Evolutionary conservation across 2,888 invertebrate species (phyloP).

Genomic region (Drosophila picticornis): DNA sequence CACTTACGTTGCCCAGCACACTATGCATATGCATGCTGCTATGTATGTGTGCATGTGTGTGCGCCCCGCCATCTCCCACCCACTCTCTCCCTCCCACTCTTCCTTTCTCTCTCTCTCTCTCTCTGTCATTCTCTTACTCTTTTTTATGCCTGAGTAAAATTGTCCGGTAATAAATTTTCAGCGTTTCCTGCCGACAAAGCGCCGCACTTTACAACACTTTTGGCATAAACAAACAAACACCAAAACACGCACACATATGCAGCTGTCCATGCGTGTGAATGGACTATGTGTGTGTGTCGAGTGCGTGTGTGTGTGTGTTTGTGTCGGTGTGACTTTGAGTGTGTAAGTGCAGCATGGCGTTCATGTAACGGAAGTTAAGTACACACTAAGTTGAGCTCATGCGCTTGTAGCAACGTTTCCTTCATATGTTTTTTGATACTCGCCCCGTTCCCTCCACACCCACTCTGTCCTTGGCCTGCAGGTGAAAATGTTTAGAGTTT

Average conservation of each 20-base stretch:
- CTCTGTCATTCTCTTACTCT: slow-evolving; percentile 23
- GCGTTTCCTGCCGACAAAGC: slow-evolving; percentile 82
- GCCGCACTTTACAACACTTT: slow-evolving; percentile 82
- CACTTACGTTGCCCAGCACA: slow-evolving; percentile 69
- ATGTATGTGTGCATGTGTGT: slow-evolving; percentile 26
- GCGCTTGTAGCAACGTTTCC: slow-evolving; percentile 76
- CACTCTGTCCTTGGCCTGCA: slow-evolving; percentile 45
- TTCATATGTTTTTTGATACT: slow-evolving; percentile 79
- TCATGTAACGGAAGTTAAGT: slow-evolving; percentile 81
- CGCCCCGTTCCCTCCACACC: slow-evolving; percentile 1
- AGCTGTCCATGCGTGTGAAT: slow-evolving; percentile 64
- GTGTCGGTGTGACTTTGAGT: slow-evolving; percentile 32
- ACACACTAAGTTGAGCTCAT: slow-evolving; percentile 82
- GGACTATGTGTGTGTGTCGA: slow-evolving; percentile 23
- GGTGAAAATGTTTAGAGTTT: slow-evolving; percentile 67
- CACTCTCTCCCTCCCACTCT: neutral
- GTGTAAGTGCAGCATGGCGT: slow-evolving; percentile 36
- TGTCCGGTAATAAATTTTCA: slow-evolving; percentile 83
- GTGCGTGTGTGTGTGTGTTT: slow-evolving; percentile 23
- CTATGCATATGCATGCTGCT: slow-evolving; percentile 76
- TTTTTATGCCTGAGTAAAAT: slow-evolving; percentile 71
- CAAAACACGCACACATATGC: slow-evolving; percentile 38
- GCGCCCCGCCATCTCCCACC: slow-evolving; percentile 28
- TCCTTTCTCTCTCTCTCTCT: slow-evolving; percentile 11
- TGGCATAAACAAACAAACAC: slow-evolving; percentile 79